A percentile compares a stretch with the other conserved stretches of the same genome.
phyloP scores from a whole-genome alignment of 53 echinoderm and acorn worm species.

The Glandiceps talaboti region DNA sequence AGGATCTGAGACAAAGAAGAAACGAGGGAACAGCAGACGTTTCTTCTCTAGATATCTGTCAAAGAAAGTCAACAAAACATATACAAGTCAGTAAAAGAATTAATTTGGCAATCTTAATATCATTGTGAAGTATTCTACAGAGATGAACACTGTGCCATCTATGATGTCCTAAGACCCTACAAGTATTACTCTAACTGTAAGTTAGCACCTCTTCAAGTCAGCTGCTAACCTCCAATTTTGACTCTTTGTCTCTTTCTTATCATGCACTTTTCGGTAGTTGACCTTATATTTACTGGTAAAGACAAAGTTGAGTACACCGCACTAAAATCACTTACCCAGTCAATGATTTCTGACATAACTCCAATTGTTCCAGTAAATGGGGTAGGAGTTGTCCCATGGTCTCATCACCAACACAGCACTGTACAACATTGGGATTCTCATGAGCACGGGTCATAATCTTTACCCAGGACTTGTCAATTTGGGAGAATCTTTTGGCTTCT shows the following conservation, averaged over 20 bases:
- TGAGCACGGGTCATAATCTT: constrained; percentile 98
- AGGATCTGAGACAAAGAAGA: constrained; percentile 99
- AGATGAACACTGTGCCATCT: too few relatives aligned
- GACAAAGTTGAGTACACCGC: too few relatives aligned
- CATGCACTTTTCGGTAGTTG: too few relatives aligned
- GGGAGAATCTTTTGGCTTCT: constrained; percentile 96
- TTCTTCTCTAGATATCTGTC: constrained; percentile 97
- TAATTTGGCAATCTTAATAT: too few relatives aligned
- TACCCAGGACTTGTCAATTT: constrained; percentile 99
- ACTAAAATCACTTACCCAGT: constrained; percentile 53
- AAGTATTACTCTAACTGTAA: too few relatives aligned
- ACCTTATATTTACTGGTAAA: too few relatives aligned
- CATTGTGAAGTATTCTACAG: too few relatives aligned
- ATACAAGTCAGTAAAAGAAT: too few relatives aligned
- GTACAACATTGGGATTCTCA: constrained; percentile 95
- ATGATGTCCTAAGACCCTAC: too few relatives aligned
- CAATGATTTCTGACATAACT: constrained; percentile 97
- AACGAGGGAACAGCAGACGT: constrained; percentile 93
- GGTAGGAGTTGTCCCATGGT: constrained; percentile 96
- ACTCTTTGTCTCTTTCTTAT: too few relatives aligned
- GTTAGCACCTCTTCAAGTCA: too few relatives aligned
- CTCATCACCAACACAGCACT: constrained; percentile 98
- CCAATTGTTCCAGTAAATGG: constrained; percentile 88
- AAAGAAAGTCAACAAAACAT: neutral
- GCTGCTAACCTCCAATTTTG: too few relatives aligned